Evolutionary conservation across 2,113 vertebrate genomes (phyloP), one percentile per base, ranked within the genome.

Genomic region (Phaethon lepturus): DNA sequence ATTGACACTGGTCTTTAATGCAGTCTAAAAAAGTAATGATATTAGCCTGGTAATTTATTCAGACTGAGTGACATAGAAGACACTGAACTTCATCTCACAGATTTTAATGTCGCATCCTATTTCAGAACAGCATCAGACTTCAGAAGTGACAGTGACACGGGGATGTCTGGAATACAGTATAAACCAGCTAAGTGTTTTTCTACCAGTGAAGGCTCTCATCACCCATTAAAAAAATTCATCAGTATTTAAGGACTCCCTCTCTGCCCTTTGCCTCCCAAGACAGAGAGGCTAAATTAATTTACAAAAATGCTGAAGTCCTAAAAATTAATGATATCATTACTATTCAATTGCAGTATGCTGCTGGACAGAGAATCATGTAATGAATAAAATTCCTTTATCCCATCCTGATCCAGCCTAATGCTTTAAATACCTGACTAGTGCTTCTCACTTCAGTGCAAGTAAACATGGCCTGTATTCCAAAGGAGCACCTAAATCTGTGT

Each of bases 271-370:
- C 63, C 88, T 94, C 75, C 67, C 72, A 93, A 93, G 95, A 83
- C 81, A 92, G 45, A 92, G 62, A 95, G 92, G 96, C 59, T 93
- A 96, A 94, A 94, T 92, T 94, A 93, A 97, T 97, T 97, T 94
- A 94, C 71, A 92, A 96, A 95, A 97, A 92, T 83, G 95, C 95
- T 94, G 93, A 96, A 93, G 88, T 69, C 72, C 71, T 94, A 97
- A 97, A 94, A 97, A 92, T 95, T 96, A 97, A 95, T 97, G 74
- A 86, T 80, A 76, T 62, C 92, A 95, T 97, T 97, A 92, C 78
- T 90, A 97, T 97, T 95, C 97, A 88, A 44, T 73, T 90, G 62
- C 74, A 77, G 78, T 96, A 50, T 5, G 3, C 23, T 76, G 4
- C 28, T 87, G 75, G 75, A 69, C 74, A 92, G 66, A 90, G 52